Percentiles rank a stretch among this genome's conserved stretches.
Evolutionary conservation across 1,140 invertebrate species (phyloP).

Genomic region (Campoletis sonorensis): DNA sequence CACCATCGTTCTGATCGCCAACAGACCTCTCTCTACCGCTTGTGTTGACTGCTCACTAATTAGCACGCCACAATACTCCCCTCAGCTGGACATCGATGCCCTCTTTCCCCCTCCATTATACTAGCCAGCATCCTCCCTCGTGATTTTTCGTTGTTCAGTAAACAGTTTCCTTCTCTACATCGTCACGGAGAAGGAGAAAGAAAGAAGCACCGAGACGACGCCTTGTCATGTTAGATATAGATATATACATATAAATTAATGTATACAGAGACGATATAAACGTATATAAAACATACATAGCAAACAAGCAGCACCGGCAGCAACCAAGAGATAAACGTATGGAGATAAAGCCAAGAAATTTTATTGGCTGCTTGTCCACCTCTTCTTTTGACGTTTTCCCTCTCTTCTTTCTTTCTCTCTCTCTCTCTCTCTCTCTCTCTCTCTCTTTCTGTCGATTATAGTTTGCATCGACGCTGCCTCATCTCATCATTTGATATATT

Average conservation of each 20-base stretch:
- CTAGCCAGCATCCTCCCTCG: background rate
- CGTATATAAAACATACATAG: slow-evolving; percentile 62
- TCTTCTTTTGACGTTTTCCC: slow-evolving; percentile 26
- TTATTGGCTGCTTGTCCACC: slow-evolving; percentile 67
- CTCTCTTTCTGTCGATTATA: background rate
- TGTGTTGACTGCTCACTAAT: slow-evolving; percentile 6
- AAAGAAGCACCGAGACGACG: background rate
- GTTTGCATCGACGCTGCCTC: slow-evolving; percentile 51
- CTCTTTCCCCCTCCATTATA: slow-evolving; percentile 1
- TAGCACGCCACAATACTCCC: background rate
- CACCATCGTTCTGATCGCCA: background rate
- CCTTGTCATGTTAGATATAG: background rate
- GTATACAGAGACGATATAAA: background rate
- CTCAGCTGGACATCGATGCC: slow-evolving; percentile 24
- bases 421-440: slow-evolving; percentile 22
- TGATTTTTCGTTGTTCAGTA: slow-evolving; percentile 8
- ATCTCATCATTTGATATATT: background rate
- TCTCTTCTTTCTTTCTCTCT: background rate
- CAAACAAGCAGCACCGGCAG: slow-evolving; percentile 48
- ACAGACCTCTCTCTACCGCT: background rate
- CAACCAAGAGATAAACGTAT: slow-evolving; percentile 67
- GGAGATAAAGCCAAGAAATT: slow-evolving; percentile 70
- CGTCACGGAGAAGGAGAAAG: background rate
- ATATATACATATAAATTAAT: background rate
- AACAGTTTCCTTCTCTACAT: slow-evolving; percentile 28